Evolutionary conservation across 2,113 vertebrate genomes (phyloP).

Genomic region (Aphelocoma coerulescens): DNA sequence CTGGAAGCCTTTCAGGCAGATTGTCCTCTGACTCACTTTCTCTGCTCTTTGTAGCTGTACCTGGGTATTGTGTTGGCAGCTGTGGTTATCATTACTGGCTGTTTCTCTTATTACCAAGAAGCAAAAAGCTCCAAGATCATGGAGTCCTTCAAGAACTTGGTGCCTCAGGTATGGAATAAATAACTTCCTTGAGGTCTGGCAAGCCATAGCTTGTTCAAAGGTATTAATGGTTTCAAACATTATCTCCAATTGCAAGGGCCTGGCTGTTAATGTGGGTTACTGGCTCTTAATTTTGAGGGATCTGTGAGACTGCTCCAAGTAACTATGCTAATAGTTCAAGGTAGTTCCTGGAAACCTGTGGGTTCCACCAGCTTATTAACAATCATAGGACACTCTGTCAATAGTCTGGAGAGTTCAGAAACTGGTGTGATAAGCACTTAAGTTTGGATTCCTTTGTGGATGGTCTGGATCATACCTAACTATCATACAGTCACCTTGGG

Average conservation of each 20-base stretch:
- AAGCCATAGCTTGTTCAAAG: not conserved
- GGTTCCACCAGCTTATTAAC: not conserved
- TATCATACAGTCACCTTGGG: not conserved
- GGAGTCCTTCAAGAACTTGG: constrained; percentile 99
- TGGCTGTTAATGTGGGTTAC: not conserved
- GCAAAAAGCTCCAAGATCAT: constrained; percentile 98
- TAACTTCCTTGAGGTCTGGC: not conserved
- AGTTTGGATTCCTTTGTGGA: not conserved
- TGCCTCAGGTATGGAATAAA: constrained; percentile 85
- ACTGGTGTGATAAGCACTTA: not conserved
- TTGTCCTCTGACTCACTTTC: not conserved
- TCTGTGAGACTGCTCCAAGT: not conserved
- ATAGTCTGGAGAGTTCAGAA: not conserved
- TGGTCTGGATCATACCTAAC: not conserved
- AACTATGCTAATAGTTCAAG: not conserved
- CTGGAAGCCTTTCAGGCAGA: not conserved
- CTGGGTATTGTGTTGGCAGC: constrained; percentile 89
- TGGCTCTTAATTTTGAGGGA: not conserved
- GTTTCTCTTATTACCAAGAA: constrained; percentile 97
- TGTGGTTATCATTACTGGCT: constrained; percentile 96
- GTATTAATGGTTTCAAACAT: not conserved
- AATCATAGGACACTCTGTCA: not conserved
- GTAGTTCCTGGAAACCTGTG: not conserved
- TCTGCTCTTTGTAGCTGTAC: constrained; percentile 79
- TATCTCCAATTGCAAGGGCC: not conserved